Evolutionary conservation across 2,888 invertebrate genomes (phyloP).

Genomic region (Coelogynopora nodosa): DNA sequence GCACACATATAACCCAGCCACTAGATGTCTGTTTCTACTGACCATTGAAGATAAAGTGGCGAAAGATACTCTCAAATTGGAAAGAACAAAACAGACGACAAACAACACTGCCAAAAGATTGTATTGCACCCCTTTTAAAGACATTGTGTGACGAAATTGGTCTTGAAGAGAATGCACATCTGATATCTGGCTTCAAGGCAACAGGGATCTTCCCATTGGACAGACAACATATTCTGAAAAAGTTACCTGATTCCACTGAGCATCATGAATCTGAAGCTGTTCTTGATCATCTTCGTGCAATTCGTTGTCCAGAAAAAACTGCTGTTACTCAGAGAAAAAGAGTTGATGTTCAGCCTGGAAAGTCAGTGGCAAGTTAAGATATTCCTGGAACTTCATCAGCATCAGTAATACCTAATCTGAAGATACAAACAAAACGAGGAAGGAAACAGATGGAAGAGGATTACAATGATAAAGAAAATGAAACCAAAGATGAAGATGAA

Average conservation of each 20-base stretch:
- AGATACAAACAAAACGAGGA: no score
- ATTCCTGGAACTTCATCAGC: no score
- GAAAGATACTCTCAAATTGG: conserved; percentile 47
- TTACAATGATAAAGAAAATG: no score
- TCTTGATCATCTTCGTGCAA: background rate
- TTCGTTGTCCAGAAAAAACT: background rate
- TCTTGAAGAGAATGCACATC: background rate
- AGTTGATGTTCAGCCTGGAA: no score
- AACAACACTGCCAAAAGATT: background rate
- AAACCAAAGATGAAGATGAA: no score
- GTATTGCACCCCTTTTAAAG: background rate
- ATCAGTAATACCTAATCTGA: no score
- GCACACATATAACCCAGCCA: conserved; percentile 54
- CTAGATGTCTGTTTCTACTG: conserved; percentile 48
- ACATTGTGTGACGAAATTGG: background rate
- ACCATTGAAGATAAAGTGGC: conserved; percentile 43
- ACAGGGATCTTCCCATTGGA: conserved; percentile 38
- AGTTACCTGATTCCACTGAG: background rate
- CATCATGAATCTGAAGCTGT: conserved; percentile 8
- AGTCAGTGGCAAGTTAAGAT: no score
- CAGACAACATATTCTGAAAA: background rate
- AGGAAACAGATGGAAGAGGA: no score
- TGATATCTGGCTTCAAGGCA: conserved; percentile 41
- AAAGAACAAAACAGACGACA: background rate
- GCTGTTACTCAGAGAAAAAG: no score